These are phyloP conservation scores for Podarcis siculus DNA, from an alignment of 2,797 vertebrate genomes.

Conservation along the genomic window DNA sequence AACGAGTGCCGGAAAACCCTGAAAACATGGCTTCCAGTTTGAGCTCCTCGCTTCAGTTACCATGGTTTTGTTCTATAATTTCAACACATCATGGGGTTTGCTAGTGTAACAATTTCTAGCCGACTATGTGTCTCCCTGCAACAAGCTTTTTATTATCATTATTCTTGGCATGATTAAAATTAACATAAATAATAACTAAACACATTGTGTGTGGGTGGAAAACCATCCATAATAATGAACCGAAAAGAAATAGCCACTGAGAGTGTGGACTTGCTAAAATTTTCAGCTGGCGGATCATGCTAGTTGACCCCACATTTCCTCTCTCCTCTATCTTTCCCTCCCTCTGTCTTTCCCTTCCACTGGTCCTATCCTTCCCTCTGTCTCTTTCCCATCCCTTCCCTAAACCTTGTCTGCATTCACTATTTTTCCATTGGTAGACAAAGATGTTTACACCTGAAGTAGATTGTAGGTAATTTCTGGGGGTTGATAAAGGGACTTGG, in stretches of 20 bases:
- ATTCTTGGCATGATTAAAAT: slow-evolving; percentile 51
- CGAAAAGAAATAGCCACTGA: slow-evolving; percentile 36
- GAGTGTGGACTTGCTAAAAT: slow-evolving; percentile 43
- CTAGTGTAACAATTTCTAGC: slow-evolving; percentile 74
- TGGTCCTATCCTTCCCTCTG: slow-evolving; percentile 15
- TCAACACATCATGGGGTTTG: slow-evolving; percentile 67
- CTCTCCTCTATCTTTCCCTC: slow-evolving; percentile 31
- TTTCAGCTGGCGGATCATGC: slow-evolving; percentile 75
- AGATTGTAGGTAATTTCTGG: slow-evolving; percentile 79
- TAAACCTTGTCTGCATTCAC: slow-evolving; percentile 49
- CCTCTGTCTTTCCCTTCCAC: slow-evolving; percentile 43
- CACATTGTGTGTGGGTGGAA: slow-evolving; percentile 34
- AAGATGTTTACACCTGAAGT: slow-evolving; percentile 85
- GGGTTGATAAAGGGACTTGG: slow-evolving; percentile 65
- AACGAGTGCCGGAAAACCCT: slow-evolving; percentile 60
- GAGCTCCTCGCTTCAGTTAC: slow-evolving; percentile 71
- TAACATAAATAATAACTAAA: slow-evolving; percentile 53
- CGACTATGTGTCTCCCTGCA: slow-evolving; percentile 65
- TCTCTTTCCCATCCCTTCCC: slow-evolving; percentile 40
- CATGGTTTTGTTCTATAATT: slow-evolving; percentile 60
- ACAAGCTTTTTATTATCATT: slow-evolving; percentile 41
- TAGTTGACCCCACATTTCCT: slow-evolving; percentile 68
- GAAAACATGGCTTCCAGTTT: slow-evolving; percentile 76
- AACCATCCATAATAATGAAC: slow-evolving; percentile 32
- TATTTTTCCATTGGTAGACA: slow-evolving; percentile 71